Base-by-base conservation (phyloP, 2,113 vertebrate species). In the Rhabdomys dilectus region DNA sequence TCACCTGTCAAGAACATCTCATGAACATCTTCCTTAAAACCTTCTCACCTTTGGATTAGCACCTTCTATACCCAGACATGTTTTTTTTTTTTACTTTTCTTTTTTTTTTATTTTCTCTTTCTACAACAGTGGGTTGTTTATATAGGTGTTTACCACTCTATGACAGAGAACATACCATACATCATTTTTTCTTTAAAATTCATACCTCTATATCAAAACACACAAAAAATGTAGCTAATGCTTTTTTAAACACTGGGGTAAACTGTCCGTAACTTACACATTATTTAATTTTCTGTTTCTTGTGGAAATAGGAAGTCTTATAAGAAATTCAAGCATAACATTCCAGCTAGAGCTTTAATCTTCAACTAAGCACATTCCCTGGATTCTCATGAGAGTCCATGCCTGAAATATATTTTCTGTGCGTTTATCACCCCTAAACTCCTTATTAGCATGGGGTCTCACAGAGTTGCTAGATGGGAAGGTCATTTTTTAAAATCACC, bases 341-440 rank as follows among this genome's bases (percentile, higher is more conserved):
- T 93, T 96, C 75, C 53, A 93, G 39, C 10, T 24, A 62, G 80
- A 88, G 64, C 1, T 97, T 97, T 96, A 95, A 82, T 84, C 26
- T 96, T 96, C 15, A 39, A 19, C 4, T 91, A 77, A 94, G 22
- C 68, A n/a, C 58, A 96, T 95, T 64, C 58, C 31, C 3, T 93
- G 58, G 22, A 15, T 42, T 91, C 93, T 77, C 22, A 96, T 53
- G 36, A 97, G 95, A 96, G 36, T 34, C 1, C 60, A 53, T 94
- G 1, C 58, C 45, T 96, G 22, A 91, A 91, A 88, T 95, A 66
- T 95, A 53, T 19, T 95, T 96, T 98, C 96, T 94, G 15, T 68
- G 88, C 85, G 58, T 98, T 94, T 96, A 89, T 3, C 4, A 77
- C 13, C 45, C 19, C 56, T 91, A 72, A 95, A 77, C 48, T 8